Evolutionary conservation across 2,797 vertebrate species (phyloP).

Genomic region (Acrocephalus scirpaceus): DNA sequence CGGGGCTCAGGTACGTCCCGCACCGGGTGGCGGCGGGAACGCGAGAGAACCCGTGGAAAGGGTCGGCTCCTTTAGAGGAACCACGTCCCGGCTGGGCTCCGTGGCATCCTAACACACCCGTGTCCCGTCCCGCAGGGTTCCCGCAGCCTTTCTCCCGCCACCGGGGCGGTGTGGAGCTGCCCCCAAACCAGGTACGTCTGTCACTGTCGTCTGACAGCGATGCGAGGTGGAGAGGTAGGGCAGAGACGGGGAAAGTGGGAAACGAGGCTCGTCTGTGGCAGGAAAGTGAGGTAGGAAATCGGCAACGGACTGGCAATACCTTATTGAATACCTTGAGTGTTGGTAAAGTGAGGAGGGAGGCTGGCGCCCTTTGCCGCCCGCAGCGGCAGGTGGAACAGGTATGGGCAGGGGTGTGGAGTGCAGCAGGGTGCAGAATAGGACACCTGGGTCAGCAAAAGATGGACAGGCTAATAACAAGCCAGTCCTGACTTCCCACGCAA

Average conservation of each 20-base stretch:
- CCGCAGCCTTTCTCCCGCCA: slow-evolving; percentile 20
- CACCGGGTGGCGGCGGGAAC: not conserved
- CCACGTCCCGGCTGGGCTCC: not conserved
- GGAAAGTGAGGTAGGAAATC: not conserved
- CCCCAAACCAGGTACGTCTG: not conserved
- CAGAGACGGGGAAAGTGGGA: not conserved
- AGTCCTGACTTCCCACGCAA: not conserved
- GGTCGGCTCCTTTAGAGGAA: not conserved
- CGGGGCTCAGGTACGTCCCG: slow-evolving; percentile 39
- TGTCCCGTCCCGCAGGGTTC: slow-evolving; percentile 37
- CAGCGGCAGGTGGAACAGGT: not conserved
- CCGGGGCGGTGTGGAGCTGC: not conserved
- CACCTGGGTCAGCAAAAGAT: not conserved
- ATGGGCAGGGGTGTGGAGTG: fast-evolving
- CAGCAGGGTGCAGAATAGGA: not conserved
- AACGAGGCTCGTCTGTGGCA: not conserved
- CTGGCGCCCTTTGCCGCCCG: not conserved
- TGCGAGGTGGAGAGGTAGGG: not conserved
- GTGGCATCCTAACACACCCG: not conserved
- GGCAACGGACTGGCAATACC: fast-evolving
- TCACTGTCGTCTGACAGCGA: not conserved
- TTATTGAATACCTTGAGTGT: fast-evolving
- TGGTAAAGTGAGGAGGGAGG: not conserved
- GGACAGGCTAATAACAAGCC: not conserved
- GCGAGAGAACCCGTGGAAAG: fast-evolving